Evolutionary conservation across 2,888 invertebrate species (phyloP).

Genomic region (Eubasilissa splendida): DNA sequence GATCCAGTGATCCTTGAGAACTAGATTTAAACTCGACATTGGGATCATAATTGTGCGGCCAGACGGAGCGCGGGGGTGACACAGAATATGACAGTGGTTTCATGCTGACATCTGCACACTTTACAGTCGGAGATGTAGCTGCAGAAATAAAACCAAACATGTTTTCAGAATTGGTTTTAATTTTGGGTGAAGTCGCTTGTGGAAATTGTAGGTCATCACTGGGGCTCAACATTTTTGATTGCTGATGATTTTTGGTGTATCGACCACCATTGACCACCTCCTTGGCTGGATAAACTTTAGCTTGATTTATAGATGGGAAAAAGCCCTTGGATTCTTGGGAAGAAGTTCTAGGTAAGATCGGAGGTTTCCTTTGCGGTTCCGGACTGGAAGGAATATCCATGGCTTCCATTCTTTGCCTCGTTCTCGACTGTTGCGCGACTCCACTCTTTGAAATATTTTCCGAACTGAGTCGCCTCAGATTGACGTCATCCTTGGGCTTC

Average conservation of each 20-base stretch:
- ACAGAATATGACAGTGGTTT: conserved; percentile 63
- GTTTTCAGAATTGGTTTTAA: conserved; percentile 52
- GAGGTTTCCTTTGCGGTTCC: conserved; percentile 60
- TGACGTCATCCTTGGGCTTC: conserved; percentile 50
- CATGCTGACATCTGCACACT: conserved; percentile 45
- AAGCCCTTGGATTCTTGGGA: conserved; percentile 60
- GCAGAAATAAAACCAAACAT: conserved; percentile 46
- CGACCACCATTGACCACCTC: conserved; percentile 48
- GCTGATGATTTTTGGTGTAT: conserved; percentile 54
- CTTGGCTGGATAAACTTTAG: conserved; percentile 57
- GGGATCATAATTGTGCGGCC: conserved; percentile 67
- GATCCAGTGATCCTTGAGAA: conserved; percentile 56
- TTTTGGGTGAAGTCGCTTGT: conserved; percentile 60
- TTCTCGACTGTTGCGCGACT: conserved; percentile 64
- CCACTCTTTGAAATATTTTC: conserved; percentile 65
- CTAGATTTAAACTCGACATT: conserved; percentile 53
- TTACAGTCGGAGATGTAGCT: conserved; percentile 24
- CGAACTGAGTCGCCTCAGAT: conserved; percentile 48
- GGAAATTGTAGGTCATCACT: conserved; percentile 50
- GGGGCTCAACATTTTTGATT: conserved; percentile 37
- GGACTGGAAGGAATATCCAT: conserved; percentile 70
- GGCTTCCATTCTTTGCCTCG: conserved; percentile 72
- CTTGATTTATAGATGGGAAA: conserved; percentile 56
- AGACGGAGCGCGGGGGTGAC: conserved; percentile 67
- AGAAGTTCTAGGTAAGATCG: conserved; percentile 60